Evolutionary conservation across 2,113 vertebrate species (phyloP).

Genomic region (Syngnathoides biaculeatus): DNA sequence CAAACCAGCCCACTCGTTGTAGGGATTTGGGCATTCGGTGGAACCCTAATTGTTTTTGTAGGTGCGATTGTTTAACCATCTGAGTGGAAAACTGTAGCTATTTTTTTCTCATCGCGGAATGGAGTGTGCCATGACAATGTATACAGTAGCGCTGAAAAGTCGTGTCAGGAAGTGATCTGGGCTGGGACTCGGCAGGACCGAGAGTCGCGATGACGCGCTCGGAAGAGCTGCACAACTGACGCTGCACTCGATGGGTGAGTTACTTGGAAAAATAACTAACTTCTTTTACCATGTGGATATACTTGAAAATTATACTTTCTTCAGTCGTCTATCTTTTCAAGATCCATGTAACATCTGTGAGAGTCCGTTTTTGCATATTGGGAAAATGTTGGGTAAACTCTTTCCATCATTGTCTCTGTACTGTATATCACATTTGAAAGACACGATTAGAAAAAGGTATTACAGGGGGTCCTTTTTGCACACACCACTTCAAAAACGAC

Average conservation of each 20-base stretch:
- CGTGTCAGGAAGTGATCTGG: conserved; percentile 53
- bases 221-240: conserved; percentile 38
- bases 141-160: conserved; percentile 27
- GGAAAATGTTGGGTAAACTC: neutral
- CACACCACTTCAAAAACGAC: too few species aligned
- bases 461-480: too few species aligned
- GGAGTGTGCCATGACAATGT: conserved; percentile 43
- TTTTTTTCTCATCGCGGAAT: conserved; percentile 37
- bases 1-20: neutral
- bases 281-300: neutral
- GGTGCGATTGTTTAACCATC: conserved; percentile 6
- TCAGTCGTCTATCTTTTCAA: neutral
- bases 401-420: neutral
- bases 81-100: conserved; percentile 11
- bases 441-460: neutral
- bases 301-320: neutral
- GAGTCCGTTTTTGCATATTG: neutral
- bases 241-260: conserved; percentile 56
- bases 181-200: conserved; percentile 22
- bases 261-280: neutral
- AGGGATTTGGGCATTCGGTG: neutral
- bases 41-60: neutral
- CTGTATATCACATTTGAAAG: neutral
- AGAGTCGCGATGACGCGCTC: conserved; percentile 35
- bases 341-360: neutral